Conservation (phyloP, 2,888 invertebrate genomes). For the Diaphora mendica region DNA sequence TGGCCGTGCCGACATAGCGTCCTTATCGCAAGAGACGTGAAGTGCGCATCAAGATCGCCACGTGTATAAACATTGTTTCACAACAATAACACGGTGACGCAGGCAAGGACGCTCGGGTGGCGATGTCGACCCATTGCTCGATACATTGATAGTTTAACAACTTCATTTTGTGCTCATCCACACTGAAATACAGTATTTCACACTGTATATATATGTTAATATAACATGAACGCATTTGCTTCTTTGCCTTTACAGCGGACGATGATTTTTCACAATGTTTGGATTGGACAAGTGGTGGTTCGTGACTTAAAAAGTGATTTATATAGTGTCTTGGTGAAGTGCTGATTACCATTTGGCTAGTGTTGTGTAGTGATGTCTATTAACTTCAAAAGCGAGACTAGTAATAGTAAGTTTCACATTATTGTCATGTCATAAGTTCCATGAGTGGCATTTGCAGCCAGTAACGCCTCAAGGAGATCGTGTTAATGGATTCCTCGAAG, state of each 20-base stretch:
- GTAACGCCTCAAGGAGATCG: slow-evolving; percentile 73
- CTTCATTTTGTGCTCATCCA: slow-evolving; percentile 55
- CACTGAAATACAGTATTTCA: slow-evolving; percentile 53
- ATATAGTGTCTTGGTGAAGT: slow-evolving; percentile 47
- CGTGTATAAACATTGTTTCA: slow-evolving; percentile 85
- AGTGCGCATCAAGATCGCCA: slow-evolving; percentile 78
- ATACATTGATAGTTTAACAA: slow-evolving; percentile 61
- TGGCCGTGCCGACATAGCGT: slow-evolving; percentile 74
- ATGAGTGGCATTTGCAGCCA: slow-evolving; percentile 58
- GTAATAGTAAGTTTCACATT: slow-evolving; percentile 66
- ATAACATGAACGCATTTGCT: slow-evolving; percentile 59
- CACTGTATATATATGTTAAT: slow-evolving; percentile 52
- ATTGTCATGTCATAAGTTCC: slow-evolving; percentile 49
- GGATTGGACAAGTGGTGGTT: slow-evolving; percentile 63
- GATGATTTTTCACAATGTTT: slow-evolving; percentile 60
- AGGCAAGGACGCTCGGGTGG: slow-evolving; percentile 73
- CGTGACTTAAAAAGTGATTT: slow-evolving; percentile 59
- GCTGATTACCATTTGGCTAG: slow-evolving; percentile 51
- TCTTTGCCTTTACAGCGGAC: slow-evolving; percentile 50
- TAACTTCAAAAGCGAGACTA: slow-evolving; percentile 56
- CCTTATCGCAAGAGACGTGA: slow-evolving; percentile 74
- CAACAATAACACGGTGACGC: slow-evolving; percentile 82
- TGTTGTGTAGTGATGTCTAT: slow-evolving; percentile 64
- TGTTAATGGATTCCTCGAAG: slow-evolving; percentile 75
- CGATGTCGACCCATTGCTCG: slow-evolving; percentile 61